Base-by-base conservation (phyloP, 1,140 invertebrate genomes). In the Semibalanus balanoides region DNA sequence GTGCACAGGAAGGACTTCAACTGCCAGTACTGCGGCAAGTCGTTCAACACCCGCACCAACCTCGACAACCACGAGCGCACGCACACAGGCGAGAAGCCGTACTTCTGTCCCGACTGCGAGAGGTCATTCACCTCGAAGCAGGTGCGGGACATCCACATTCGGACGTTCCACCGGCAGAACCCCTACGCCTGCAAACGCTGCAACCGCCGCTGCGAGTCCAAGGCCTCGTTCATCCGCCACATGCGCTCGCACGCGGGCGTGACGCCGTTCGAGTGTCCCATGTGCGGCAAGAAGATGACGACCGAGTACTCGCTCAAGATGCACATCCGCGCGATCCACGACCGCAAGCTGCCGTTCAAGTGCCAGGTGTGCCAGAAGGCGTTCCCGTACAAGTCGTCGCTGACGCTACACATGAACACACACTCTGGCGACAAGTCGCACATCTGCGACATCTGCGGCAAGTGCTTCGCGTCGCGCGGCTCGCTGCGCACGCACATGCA, bases 301-400 rank as follows among this genome's bases (percentile, higher is more conserved):
- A 95, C 97, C 85, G 91, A 95, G 79, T 95, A 93, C 7, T 97
- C 97, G 82, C 86, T 98, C 19, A 86, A 94, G 0, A 96, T 95
- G 0, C 96, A 98, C 84, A 90, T 96, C 78, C 94, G 97, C 83
- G 78, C 78, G 74, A 97, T 94, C 0, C 93, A 95, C 83, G 93
- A 92, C 40, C 89, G 89, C 74, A 87, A 87, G 40, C 95, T 96
- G 82, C 93, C 94, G 5, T 93, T 92, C 83, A 86, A 90, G 11
- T 98, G 96, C 82, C 84, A 87, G 40, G 86, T 92, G 70, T 98
- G 96, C 83, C 91, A 92, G 72, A 96, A 97, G 84, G 90, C 92
- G 0, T 98, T 98, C 82, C 93, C 94, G 0, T 86, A 97, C 30
- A 97, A 97, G 83, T 95, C 93, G 0, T 97, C 97, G 83, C 87